A percentile compares a stretch with the other conserved stretches of the same genome.
Evolutionary conservation across 1,140 invertebrate species (phyloP).

Genomic region (Bacillus rossius): DNA sequence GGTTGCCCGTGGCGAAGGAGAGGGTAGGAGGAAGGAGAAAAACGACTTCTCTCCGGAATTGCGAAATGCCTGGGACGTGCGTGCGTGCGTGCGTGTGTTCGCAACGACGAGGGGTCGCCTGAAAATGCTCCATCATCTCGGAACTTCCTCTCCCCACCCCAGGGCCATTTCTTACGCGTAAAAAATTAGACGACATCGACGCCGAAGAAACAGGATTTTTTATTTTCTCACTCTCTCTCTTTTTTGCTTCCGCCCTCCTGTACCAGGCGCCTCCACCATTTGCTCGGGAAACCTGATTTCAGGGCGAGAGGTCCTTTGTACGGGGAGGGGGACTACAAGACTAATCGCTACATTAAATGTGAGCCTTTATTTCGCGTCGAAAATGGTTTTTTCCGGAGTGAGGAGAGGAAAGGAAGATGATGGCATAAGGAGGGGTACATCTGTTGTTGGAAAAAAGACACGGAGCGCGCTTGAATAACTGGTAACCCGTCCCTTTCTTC

Average conservation of each 20-base stretch:
- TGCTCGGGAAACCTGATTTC: constrained; percentile 6
- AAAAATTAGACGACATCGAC: background rate
- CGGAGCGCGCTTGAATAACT: too few species aligned
- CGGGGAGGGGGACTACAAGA: constrained; percentile 1
- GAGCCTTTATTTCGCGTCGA: background rate
- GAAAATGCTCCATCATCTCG: background rate
- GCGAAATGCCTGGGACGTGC: too few species aligned
- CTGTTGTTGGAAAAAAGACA: too few species aligned
- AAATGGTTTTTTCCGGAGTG: too few species aligned
- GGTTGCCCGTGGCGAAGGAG: background rate
- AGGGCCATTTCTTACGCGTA: background rate
- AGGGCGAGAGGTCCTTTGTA: background rate
- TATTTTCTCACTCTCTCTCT: constrained; percentile 1
- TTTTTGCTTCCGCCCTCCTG: background rate
- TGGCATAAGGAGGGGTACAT: too few species aligned
- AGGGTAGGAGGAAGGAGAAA: background rate
- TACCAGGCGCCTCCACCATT: background rate
- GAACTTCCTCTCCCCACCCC: background rate
- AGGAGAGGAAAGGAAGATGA: too few species aligned
- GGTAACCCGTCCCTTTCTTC: too few species aligned
- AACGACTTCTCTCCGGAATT: too few species aligned
- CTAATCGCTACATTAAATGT: constrained; percentile 8
- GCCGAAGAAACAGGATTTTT: background rate
- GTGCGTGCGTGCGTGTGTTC: background rate
- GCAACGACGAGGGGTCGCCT: background rate